Evolutionary conservation across 2,113 vertebrate genomes (phyloP).

Genomic region (Saimiri boliviensis): DNA sequence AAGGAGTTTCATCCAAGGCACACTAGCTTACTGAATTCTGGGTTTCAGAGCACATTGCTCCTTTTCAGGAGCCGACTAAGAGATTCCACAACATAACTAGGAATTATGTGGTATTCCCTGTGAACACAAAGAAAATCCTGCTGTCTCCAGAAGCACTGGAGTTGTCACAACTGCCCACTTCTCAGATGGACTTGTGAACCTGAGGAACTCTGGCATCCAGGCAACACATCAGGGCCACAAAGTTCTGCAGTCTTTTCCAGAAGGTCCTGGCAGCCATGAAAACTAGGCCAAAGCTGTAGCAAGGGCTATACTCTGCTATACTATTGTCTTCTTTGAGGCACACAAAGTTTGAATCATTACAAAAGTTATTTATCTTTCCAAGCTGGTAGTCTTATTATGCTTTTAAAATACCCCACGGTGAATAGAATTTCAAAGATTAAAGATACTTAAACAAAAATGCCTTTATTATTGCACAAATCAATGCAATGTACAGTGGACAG

Average conservation of each 20-base stretch:
- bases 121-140: background rate
- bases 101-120: background rate
- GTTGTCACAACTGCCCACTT: background rate
- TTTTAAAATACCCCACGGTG: background rate
- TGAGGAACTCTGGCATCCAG: background rate
- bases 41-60: background rate
- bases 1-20: background rate
- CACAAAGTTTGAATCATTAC: background rate
- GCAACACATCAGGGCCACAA: background rate
- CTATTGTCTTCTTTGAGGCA: background rate
- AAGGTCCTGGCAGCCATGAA: background rate
- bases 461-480: background rate
- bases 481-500: background rate
- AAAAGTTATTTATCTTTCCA: background rate
- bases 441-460: background rate
- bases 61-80: background rate
- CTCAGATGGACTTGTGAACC: background rate
- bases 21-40: background rate
- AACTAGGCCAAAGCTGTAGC: background rate
- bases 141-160: background rate
- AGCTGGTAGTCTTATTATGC: background rate
- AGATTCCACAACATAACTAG: background rate
- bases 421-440: background rate
- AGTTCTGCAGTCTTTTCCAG: background rate
- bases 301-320: background rate